Evolutionary conservation across 2,113 vertebrate genomes (phyloP), one percentile per base, ranked within the genome.

Genomic region (Promerops cafer): DNA sequence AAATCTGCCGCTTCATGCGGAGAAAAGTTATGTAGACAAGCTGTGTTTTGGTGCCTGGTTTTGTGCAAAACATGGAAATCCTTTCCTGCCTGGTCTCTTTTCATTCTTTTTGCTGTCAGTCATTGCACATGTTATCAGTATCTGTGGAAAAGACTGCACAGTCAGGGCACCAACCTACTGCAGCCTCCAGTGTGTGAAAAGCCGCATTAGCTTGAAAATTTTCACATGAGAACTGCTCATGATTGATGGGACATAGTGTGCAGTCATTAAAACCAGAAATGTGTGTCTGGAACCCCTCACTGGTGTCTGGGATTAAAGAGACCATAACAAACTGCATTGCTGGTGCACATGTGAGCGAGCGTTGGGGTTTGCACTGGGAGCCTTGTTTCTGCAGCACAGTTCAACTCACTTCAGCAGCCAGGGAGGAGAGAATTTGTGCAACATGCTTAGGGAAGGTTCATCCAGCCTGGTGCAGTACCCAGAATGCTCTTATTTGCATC

Each of bases 1-100:
- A 91, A 94, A 96, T 95, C 49, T 94, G 93, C 91, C 87, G 91
- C 59, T 94, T 94, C 93, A 76, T 80, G 84, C 79, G 11, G 94
- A 71, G 93, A 92, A 14, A 83, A 63, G 90, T 94, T 70, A 65
- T 81, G 87, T 79, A 87, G 89, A 85, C 93, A 95, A 66, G 95
- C 94, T 96, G 93, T 96, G 83, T 87, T 94, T 94, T 70, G 82
- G 66, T 93, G 90, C 89, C 84, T 91, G 90, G 16, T 57, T 96
- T 93, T 91, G 79, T 83, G 60, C 88, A 86, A 74, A 93, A 88
- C 93, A 77, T 57, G 52, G 76, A 90, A 90, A 93, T 94, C 90
- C 88, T 93, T 96, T 90, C 83, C 60, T 93, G 90, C 82, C 44
- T 83, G 68, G 88, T 97, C 90, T 94, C 82, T 88, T 90, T 77